Percentiles rank a stretch among this genome's conserved stretches.
Conservation (phyloP, 2,797 vertebrate species). For the Emys orbicularis region DNA sequence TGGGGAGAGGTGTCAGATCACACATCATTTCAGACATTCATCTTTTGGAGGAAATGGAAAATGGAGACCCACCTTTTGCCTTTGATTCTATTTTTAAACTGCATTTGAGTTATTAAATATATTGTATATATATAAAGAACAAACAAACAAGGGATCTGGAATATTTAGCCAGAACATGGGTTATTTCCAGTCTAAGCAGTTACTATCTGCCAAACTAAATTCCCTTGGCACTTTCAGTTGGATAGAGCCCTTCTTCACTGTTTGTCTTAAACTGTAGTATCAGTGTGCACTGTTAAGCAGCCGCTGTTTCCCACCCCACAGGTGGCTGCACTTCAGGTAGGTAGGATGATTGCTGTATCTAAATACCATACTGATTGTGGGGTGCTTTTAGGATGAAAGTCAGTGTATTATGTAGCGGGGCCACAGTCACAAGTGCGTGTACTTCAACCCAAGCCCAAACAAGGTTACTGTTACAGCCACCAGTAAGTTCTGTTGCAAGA, state of each 20-base stretch:
- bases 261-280: not conserved
- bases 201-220: not conserved
- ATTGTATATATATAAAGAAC: not conserved
- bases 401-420: not conserved
- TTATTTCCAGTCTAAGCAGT: not conserved
- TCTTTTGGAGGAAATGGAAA: slow-evolving; percentile 10
- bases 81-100: not conserved
- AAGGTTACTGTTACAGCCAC: not conserved
- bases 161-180: not conserved
- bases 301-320: not conserved
- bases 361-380: not conserved
- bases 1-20: not conserved
- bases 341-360: not conserved
- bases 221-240: not conserved
- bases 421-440: not conserved
- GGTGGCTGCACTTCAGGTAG: not conserved
- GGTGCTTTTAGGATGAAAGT: not conserved
- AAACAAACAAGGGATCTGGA: not conserved
- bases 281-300: not conserved
- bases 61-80: not conserved
- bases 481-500: rapidly evolving
- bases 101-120: not conserved
- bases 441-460: not conserved
- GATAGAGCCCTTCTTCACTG: not conserved
- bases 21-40: not conserved